Conservation (phyloP, 1,140 invertebrate genomes). For the Ladona fulva region DNA sequence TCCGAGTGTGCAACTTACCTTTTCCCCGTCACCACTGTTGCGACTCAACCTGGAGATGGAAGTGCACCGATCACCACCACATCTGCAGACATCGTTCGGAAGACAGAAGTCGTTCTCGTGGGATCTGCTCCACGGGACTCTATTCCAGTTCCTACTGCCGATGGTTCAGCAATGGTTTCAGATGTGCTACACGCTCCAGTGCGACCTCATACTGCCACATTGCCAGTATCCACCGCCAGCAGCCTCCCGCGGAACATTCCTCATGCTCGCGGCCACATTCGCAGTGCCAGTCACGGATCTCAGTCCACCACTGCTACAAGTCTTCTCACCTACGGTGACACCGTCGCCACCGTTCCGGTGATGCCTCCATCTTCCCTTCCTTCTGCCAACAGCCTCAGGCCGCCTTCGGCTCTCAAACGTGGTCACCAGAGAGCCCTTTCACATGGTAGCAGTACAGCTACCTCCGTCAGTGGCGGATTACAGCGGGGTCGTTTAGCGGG, state of each 20-base stretch:
- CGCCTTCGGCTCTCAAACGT: conserved; percentile 56
- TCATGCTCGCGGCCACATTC: conserved; percentile 45
- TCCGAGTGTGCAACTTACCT: not conserved
- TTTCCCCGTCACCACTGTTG: not conserved
- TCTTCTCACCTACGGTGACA: conserved; percentile 22
- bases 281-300: conserved; percentile 67
- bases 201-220: not conserved
- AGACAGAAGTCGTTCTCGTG: not conserved
- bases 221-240: not conserved
- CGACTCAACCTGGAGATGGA: not conserved
- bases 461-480: conserved; percentile 35
- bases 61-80: not conserved
- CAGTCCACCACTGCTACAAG: not conserved
- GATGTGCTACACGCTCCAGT: not conserved
- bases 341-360: conserved; percentile 29
- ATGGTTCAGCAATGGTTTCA: not conserved
- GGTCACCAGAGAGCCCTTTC: conserved; percentile 77
- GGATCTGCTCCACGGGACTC: not conserved
- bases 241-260: not conserved
- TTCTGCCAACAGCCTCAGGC: conserved; percentile 33
- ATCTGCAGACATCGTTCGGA: not conserved
- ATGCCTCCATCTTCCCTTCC: conserved; percentile 19
- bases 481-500: conserved; percentile 62
- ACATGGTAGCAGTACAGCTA: conserved; percentile 56
- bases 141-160: not conserved